A percentile compares a stretch with the other conserved stretches of the same genome.
phyloP scores from a whole-genome alignment of 1,140 invertebrate species.

The Drosophila dunni region DNA sequence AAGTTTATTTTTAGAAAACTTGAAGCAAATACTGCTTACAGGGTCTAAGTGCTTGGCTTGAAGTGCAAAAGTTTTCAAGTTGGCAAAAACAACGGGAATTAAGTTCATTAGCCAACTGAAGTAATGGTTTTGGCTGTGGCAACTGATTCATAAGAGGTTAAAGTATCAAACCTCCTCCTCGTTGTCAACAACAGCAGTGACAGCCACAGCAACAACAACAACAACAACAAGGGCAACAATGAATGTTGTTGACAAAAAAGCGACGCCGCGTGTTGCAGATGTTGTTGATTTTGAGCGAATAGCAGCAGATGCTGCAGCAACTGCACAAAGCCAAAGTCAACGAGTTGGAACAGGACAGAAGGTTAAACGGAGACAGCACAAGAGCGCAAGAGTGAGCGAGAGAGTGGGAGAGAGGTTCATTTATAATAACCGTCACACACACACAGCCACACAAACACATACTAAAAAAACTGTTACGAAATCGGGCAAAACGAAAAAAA shows the following conservation, averaged over 20 bases:
- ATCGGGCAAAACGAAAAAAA: constrained; percentile 16
- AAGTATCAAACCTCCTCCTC: constrained; percentile 16
- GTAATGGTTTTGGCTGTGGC: constrained; percentile 3
- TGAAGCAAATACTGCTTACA: background rate
- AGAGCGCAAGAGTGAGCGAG: background rate
- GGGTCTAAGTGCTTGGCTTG: background rate
- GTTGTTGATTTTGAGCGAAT: constrained; percentile 43
- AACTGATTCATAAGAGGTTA: constrained; percentile 19
- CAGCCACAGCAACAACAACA: constrained; percentile 2
- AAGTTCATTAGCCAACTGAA: constrained; percentile 2
- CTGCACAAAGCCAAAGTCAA: background rate
- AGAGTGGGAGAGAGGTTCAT: constrained; percentile 1
- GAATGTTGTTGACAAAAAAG: constrained; percentile 43
- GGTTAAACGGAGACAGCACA: background rate
- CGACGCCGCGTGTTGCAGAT: constrained; percentile 40
- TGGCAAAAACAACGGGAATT: background rate
- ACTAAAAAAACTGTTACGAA: constrained; percentile 46
- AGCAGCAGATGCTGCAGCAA: constrained; percentile 30
- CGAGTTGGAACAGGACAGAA: background rate
- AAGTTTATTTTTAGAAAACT: no score
- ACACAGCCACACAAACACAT: constrained; percentile 4
- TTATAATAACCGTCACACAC: constrained; percentile 14
- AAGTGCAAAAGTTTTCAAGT: background rate
- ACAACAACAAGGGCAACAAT: constrained; percentile 2
- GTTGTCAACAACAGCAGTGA: constrained; percentile 11